Conservation (phyloP, 2,113 vertebrate species). For the Coregonus clupeaformis region DNA sequence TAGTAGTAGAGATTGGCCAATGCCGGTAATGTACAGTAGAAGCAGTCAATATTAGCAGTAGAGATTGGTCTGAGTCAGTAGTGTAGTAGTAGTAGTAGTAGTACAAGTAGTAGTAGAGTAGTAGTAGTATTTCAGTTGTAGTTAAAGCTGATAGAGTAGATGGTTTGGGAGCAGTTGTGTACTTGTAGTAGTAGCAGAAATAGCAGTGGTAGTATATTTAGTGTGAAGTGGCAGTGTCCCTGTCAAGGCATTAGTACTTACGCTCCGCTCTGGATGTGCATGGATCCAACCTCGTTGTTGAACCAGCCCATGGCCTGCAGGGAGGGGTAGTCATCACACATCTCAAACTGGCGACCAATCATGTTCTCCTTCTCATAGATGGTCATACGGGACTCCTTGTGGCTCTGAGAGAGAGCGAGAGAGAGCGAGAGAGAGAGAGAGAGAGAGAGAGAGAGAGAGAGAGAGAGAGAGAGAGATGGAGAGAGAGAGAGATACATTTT, state of each 20-base stretch:
- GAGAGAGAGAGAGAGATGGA: not conserved
- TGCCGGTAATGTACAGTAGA: not conserved
- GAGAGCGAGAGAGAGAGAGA: not conserved
- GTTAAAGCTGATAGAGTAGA: no score
- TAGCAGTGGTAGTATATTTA: not conserved
- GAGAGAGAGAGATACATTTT: not conserved
- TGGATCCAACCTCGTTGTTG: slow-evolving; percentile 93
- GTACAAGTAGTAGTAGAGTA: not conserved
- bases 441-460: slow-evolving; percentile 1
- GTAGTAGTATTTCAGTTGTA: not conserved
- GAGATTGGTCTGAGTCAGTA: no score
- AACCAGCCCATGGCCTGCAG: slow-evolving; percentile 97
- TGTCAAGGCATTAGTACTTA: slow-evolving; percentile 73
- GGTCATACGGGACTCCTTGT: slow-evolving; percentile 92
- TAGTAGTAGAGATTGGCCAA: no score
- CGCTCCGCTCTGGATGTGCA: slow-evolving; percentile 88
- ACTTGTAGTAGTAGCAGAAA: not conserved
- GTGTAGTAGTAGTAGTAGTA: not conserved
- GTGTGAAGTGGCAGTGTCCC: not conserved
- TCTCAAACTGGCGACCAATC: slow-evolving; percentile 88
- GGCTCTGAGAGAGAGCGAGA: slow-evolving; percentile 73
- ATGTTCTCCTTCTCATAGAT: slow-evolving; percentile 92
- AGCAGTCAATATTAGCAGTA: no score
- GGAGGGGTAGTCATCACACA: slow-evolving; percentile 90
- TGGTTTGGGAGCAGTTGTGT: no score